Conservation (phyloP, 2,113 vertebrate species). For the Gila orcuttii region DNA sequence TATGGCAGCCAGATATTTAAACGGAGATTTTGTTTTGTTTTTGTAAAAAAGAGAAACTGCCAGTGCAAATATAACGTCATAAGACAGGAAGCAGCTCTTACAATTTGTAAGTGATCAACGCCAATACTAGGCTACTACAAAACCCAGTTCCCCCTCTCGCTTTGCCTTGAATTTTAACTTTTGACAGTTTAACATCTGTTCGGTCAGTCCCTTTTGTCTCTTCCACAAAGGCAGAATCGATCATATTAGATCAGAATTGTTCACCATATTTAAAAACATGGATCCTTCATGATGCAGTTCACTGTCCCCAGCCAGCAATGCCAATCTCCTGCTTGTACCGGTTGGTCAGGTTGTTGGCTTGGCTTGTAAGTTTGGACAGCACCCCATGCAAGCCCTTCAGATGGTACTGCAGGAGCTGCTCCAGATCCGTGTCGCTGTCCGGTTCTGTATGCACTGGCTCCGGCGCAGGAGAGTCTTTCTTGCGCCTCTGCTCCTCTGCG, state of each 20-base stretch:
- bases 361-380: conserved; percentile 90
- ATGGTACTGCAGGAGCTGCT: conserved; percentile 93
- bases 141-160: neutral
- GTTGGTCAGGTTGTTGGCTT: conserved; percentile 91
- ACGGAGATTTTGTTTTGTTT: neutral
- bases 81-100: conserved; percentile 10
- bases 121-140: neutral
- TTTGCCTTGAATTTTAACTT: neutral
- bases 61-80: conserved; percentile 27
- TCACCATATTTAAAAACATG: neutral
- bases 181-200: neutral
- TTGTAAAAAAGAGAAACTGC: neutral
- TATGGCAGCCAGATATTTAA: conserved; percentile 10
- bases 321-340: conserved; percentile 96
- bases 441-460: conserved; percentile 63
- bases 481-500: conserved; percentile 77
- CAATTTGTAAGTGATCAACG: conserved; percentile 28
- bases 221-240: neutral
- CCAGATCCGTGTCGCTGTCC: conserved; percentile 86
- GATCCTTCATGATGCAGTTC: conserved; percentile 22
- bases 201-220: neutral
- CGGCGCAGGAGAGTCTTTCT: conserved; percentile 69
- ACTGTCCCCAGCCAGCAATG: conserved; percentile 89
- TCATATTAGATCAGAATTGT: conserved; percentile 20
- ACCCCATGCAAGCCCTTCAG: conserved; percentile 91